Conservation (phyloP, 64 coral and sea anemone species). For the Montipora sp. region DNA sequence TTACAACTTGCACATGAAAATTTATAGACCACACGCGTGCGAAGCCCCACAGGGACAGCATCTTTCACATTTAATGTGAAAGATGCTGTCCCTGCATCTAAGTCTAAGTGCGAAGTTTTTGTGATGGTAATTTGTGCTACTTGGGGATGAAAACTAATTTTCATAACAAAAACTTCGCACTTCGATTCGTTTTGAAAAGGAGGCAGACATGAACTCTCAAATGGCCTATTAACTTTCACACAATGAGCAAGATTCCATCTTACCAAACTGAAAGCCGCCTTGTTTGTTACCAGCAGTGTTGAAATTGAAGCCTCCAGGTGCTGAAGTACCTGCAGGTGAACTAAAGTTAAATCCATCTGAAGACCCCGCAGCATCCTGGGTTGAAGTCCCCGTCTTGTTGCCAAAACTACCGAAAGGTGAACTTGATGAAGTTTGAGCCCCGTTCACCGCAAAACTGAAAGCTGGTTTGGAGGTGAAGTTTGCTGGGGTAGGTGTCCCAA, state of each 20-base stretch:
- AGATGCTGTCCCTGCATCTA: no score
- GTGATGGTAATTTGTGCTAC: no score
- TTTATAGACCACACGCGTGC: no score
- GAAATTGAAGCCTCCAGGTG: conserved; percentile 24
- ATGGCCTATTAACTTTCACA: neutral
- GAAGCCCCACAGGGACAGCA: no score
- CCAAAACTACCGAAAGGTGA: conserved; percentile 25
- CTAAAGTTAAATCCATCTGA: conserved; percentile 10
- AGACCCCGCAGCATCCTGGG: conserved; percentile 1
- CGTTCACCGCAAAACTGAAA: conserved; percentile 14
- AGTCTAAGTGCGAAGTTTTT: no score
- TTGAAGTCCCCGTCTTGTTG: neutral
- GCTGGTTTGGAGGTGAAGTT: neutral
- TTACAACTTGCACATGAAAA: no score
- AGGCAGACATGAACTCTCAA: no score
- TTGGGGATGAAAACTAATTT: no score
- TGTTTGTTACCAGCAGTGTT: neutral
- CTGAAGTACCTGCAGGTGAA: neutral
- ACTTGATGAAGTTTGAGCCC: neutral
- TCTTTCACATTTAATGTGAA: no score
- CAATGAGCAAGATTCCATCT: neutral
- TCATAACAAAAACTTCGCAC: no score
- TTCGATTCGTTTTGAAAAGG: no score
- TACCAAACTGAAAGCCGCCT: conserved; percentile 41
- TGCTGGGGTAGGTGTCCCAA: neutral